Conservation (phyloP, 53 echinoderm and acorn worm genomes). For the Luidia sarsii region DNA sequence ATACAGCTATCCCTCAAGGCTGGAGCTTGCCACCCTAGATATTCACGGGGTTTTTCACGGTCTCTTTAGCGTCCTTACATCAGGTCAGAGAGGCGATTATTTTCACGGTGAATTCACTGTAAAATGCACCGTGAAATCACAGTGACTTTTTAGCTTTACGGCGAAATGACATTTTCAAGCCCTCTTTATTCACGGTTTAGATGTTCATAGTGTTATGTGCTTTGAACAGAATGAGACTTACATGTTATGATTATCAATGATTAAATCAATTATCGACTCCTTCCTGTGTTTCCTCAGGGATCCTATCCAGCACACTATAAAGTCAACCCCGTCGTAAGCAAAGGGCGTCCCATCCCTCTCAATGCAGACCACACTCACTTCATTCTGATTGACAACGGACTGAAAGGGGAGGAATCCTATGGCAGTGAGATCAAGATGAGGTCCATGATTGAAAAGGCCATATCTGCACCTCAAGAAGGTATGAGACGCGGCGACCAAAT, state of each 20-base stretch:
- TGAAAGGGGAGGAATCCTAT: conserved; percentile 51
- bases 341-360: conserved; percentile 75
- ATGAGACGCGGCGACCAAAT: too few species aligned
- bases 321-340: conserved; percentile 67
- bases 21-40: too few species aligned
- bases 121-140: too few species aligned
- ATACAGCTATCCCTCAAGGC: too few species aligned
- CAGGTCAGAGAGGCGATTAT: too few species aligned
- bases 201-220: too few species aligned
- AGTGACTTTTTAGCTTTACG: too few species aligned
- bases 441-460: conserved; percentile 60
- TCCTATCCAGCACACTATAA: conserved; percentile 73
- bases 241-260: too few species aligned
- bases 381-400: conserved; percentile 76
- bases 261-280: not conserved
- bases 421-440: conserved; percentile 53
- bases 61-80: too few species aligned
- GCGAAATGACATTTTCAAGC: not conserved
- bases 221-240: not conserved
- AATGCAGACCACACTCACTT: conserved; percentile 93
- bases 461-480: conserved; percentile 58
- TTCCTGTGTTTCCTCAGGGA: conserved; percentile 36
- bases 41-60: too few species aligned
- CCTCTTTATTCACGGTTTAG: not conserved
- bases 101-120: too few species aligned